Evolutionary conservation across 2,113 vertebrate species (phyloP).

Genomic region (Pardalotus punctatus): DNA sequence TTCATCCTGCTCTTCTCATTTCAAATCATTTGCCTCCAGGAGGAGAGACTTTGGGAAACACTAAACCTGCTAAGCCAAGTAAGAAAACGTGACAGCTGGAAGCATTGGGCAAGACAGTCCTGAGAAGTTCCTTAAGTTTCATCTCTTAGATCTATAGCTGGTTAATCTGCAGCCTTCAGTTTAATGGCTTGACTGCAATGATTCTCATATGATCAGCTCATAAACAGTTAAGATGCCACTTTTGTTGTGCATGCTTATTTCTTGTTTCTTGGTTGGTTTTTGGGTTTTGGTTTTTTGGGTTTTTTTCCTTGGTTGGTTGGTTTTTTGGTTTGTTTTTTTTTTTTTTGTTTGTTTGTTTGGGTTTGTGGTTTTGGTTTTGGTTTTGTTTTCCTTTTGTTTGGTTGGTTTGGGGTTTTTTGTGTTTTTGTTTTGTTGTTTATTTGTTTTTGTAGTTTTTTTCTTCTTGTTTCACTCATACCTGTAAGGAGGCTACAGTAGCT

Average conservation of each 20-base stretch:
- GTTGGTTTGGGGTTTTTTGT: too few species aligned
- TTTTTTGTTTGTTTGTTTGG: too few species aligned
- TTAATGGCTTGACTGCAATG: background rate
- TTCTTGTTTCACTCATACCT: background rate
- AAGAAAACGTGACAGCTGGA: background rate
- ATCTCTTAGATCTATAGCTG: background rate
- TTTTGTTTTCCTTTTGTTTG: background rate
- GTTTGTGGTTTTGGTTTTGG: too few species aligned
- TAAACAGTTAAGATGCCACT: background rate
- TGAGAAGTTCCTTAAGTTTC: background rate
- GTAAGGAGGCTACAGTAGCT: background rate
- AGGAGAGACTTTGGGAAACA: background rate
- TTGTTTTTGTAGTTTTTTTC: background rate
- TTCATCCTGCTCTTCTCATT: background rate
- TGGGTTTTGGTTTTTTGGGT: background rate
- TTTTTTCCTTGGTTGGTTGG: too few species aligned
- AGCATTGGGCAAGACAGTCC: background rate
- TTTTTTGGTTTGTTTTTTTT: background rate
- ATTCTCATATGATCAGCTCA: background rate
- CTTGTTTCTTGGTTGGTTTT: background rate
- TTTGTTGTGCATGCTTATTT: background rate
- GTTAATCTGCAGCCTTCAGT: background rate
- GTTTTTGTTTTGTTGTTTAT: too few species aligned
- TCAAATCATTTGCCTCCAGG: background rate
- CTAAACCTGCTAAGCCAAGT: background rate